A percentile compares a stretch with the other conserved stretches of the same genome.
Evolutionary conservation across 1,140 invertebrate species (phyloP).

Genomic region (Laupala kohalensis): DNA sequence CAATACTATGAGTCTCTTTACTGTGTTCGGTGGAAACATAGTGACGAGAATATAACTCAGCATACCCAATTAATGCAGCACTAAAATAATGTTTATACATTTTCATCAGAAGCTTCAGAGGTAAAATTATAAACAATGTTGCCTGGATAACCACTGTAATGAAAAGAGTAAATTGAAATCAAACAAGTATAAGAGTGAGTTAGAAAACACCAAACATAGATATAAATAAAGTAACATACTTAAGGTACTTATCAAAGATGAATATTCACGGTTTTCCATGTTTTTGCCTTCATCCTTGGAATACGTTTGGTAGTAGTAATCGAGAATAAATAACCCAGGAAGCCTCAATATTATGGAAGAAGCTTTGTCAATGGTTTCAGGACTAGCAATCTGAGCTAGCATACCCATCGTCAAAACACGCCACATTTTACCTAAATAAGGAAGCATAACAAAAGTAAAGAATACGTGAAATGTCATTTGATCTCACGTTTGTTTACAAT

Average conservation of each 20-base stretch:
- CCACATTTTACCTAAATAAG: too few relatives aligned
- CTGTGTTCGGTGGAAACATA: conserved; percentile 28
- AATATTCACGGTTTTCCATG: background rate
- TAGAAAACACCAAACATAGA: background rate
- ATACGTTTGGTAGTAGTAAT: conserved; percentile 32
- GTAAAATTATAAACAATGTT: conserved; percentile 34
- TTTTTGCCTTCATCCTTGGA: background rate
- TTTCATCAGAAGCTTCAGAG: conserved; percentile 32
- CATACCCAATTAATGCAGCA: conserved; percentile 28
- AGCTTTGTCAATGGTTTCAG: conserved; percentile 24
- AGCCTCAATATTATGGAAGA: conserved; percentile 34
- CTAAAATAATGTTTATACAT: conserved; percentile 39
- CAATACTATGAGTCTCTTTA: conserved; percentile 9
- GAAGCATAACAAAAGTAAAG: too few relatives aligned
- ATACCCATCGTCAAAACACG: background rate
- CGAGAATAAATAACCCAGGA: conserved; percentile 36
- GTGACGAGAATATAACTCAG: conserved; percentile 32
- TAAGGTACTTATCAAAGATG: background rate
- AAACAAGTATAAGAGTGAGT: background rate
- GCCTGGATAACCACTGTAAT: conserved; percentile 36
- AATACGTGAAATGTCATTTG: too few relatives aligned
- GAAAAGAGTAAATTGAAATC: conserved; percentile 8
- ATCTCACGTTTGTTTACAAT: too few relatives aligned
- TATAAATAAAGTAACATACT: background rate
- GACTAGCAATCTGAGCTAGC: conserved; percentile 13